phyloP scores from a whole-genome alignment of 2,113 vertebrate species.

The Podocnemis expansa region DNA sequence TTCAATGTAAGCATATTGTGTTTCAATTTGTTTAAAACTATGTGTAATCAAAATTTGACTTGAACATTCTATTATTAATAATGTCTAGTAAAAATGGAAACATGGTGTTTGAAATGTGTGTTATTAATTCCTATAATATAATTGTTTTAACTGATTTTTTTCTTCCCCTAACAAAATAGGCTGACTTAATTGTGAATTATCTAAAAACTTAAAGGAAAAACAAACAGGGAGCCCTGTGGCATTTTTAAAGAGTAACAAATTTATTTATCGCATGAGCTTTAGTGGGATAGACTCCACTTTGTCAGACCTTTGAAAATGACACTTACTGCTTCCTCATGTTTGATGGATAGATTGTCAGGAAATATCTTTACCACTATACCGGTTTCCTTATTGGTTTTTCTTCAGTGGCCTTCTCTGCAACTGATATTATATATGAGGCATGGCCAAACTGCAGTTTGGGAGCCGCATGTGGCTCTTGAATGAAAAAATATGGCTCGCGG shows the following conservation, averaged over 20 bases:
- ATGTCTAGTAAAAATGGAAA: constrained; percentile 37
- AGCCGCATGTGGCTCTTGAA: too few species aligned
- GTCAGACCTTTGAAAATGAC: background rate
- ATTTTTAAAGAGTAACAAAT: too few species aligned
- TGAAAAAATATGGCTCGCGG: too few species aligned
- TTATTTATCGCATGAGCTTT: too few species aligned
- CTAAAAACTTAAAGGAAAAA: constrained; percentile 23
- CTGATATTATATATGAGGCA: background rate
- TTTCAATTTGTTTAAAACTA: constrained; percentile 4
- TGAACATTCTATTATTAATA: constrained; percentile 25
- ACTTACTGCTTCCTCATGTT: background rate
- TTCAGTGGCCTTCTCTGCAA: background rate
- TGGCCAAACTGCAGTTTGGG: too few species aligned
- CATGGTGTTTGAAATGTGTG: constrained; percentile 6
- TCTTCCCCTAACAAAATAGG: constrained; percentile 7
- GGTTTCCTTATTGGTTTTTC: background rate
- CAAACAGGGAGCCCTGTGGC: background rate
- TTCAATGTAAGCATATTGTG: background rate
- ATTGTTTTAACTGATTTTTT: constrained; percentile 1
- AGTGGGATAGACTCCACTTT: too few species aligned
- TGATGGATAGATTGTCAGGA: background rate
- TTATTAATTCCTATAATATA: constrained; percentile 38
- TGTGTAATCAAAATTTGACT: background rate
- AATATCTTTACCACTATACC: background rate
- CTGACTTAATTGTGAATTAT: constrained; percentile 45